A percentile compares a stretch with the other conserved stretches of the same genome.
These are phyloP conservation scores for Serranus cabrilla DNA, from an alignment of 2,797 vertebrate genomes.

Conservation along the genomic window DNA sequence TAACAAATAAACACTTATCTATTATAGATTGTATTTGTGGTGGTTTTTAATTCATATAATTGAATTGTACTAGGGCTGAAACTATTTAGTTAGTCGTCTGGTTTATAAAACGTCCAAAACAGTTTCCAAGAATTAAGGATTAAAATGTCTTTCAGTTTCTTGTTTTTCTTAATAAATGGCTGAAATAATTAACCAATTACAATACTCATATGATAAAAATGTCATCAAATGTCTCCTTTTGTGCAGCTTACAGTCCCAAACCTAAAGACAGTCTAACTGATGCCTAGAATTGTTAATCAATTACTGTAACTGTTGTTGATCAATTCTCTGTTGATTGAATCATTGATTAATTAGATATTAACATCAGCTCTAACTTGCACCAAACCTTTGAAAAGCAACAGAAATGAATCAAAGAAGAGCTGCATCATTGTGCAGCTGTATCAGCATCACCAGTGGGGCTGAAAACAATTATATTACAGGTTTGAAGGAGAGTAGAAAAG, in stretches of 20 bases:
- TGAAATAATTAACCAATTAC: too few relatives aligned
- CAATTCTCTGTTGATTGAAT: neutral
- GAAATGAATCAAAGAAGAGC: neutral
- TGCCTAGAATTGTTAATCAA: neutral
- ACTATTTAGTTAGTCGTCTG: too few relatives aligned
- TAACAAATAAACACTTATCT: neutral
- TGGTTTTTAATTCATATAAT: neutral
- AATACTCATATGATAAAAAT: neutral
- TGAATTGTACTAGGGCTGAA: neutral
- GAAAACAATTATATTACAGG: constrained; percentile 16
- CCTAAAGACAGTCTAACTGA: neutral
- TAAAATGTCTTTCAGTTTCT: too few relatives aligned
- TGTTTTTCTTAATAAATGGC: too few relatives aligned
- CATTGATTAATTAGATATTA: neutral
- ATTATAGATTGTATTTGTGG: neutral
- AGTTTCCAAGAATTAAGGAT: too few relatives aligned
- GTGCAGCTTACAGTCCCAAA: neutral
- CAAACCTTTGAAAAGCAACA: constrained; percentile 3
- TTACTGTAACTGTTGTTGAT: neutral
- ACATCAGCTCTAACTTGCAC: neutral
- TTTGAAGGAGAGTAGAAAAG: constrained; percentile 9
- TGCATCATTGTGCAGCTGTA: neutral
- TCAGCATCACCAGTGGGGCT: neutral
- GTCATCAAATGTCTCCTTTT: neutral
- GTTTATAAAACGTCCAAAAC: too few relatives aligned